Conservation (phyloP, 2,797 vertebrate genomes). For the Chiroxiphia lanceolata region DNA sequence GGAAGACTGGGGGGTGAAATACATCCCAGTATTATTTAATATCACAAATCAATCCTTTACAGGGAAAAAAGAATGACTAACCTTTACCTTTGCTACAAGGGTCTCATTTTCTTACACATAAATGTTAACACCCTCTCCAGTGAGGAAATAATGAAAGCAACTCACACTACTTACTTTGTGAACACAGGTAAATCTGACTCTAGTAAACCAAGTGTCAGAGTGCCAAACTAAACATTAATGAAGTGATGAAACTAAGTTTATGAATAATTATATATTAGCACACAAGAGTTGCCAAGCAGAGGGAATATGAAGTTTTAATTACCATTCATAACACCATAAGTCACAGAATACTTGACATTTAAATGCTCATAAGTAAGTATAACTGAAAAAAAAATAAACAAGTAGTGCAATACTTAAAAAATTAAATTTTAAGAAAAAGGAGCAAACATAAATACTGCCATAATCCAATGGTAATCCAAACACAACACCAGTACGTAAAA, state of each 20-base stretch:
- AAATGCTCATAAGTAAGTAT: not conserved
- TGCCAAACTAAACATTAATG: not conserved
- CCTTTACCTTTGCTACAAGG: rapidly evolving
- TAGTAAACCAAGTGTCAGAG: not conserved
- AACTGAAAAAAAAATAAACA: not conserved
- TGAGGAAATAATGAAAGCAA: not conserved
- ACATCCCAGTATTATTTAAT: not conserved
- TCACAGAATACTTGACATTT: not conserved
- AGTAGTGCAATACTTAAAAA: not conserved
- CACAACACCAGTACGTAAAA: not conserved
- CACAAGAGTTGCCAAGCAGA: not conserved
- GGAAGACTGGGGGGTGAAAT: not conserved
- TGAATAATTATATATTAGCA: not conserved
- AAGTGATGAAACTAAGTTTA: not conserved
- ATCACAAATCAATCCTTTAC: not conserved
- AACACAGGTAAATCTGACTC: not conserved
- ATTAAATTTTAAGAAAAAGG: not conserved
- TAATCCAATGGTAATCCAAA: not conserved
- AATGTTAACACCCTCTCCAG: not conserved
- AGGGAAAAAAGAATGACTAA: not conserved
- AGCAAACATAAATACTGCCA: not conserved
- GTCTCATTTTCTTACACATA: not conserved
- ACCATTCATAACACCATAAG: not conserved
- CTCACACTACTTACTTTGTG: not conserved
- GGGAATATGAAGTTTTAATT: not conserved